phyloP scores from a whole-genome alignment of 2,888 invertebrate species.

The Synanthedon myopaeformis region DNA sequence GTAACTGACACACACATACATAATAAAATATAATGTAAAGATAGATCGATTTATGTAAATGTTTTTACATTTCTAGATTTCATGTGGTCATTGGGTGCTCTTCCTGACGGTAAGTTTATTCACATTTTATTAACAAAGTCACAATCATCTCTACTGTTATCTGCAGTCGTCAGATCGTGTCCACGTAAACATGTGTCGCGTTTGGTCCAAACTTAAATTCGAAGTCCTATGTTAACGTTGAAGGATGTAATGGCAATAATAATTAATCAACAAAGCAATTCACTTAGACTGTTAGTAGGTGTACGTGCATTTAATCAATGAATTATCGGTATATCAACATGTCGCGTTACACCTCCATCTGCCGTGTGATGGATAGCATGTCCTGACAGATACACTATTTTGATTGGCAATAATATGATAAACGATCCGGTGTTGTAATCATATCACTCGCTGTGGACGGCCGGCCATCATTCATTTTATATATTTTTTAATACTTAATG shows the following conservation, averaged over 20 bases:
- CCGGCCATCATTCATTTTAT: conserved; percentile 52
- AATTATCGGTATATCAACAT: conserved; percentile 21
- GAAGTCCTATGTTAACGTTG: conserved; percentile 3
- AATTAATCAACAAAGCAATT: conserved; percentile 36
- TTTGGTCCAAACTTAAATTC: not conserved
- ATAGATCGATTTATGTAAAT: conserved; percentile 69
- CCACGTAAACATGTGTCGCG: not conserved
- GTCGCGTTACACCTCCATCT: conserved; percentile 36
- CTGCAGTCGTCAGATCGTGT: conserved; percentile 34
- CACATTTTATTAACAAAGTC: conserved; percentile 48
- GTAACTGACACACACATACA: conserved; percentile 17
- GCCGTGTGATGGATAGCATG: conserved; percentile 55
- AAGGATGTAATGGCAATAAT: conserved; percentile 33
- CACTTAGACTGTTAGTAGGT: conserved; percentile 32
- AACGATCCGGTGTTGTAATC: conserved; percentile 59
- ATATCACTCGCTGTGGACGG: conserved; percentile 50
- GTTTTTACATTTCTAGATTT: conserved; percentile 88
- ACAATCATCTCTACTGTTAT: conserved; percentile 28
- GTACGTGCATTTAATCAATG: conserved; percentile 39
- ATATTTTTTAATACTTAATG: conserved; percentile 22
- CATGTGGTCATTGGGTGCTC: conserved; percentile 98
- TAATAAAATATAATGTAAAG: conserved; percentile 55
- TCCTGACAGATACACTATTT: conserved; percentile 69
- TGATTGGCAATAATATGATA: conserved; percentile 70
- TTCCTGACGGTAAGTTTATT: conserved; percentile 92